Base-by-base conservation (phyloP, 2,113 vertebrate genomes). In the Solenodon paradoxus region DNA sequence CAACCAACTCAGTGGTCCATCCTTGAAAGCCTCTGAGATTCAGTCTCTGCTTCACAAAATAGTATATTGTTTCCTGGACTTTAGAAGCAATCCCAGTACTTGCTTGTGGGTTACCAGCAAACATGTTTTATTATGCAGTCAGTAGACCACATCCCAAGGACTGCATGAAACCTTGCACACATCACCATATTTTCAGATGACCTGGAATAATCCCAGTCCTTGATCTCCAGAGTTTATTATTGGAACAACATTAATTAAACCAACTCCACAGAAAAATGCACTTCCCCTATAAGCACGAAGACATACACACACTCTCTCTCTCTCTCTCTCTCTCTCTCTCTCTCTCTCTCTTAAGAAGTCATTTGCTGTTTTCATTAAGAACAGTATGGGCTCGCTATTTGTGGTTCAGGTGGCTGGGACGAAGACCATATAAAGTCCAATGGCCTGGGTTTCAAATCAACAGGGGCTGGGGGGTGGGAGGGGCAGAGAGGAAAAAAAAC, bases 171-270 rank as follows among this genome's bases (percentile, higher is more conserved):
- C 68, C 12, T 77, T 10, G 51, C 40, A 51, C n/a, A 77, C 61
- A 78, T 59, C 81, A 13, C 92, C 55, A 10, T 59, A 59, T 69
- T 96, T 97, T 87, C 97, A 95, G 38, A 96, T n/a, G 57, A 63
- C 47, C 92, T 86, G 26, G 63, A 94, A 92, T 79, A 90, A 97
- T 94, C 81, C 87, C 81, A 64, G 51, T 35, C 80, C 95, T 95
- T 82, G 84, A 92, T 51, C 0, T 0, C 88, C 47, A 85, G 68
- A 0, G 32, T 7, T 79, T 92, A 74, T 53, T 63, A 49, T 1
- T 12, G 28, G 71, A 55, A 87, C 42, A 49, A 0, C 12, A 47
- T 26, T 11, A 45, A 55, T 92, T 80, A 94, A 92, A 87, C 53
- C 64, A 94, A 89, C 0, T 0, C n/a, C 69, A 32, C 4, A 13